Evolutionary conservation across 2,113 vertebrate genomes (phyloP).

Genomic region (Sterna hirundo): DNA sequence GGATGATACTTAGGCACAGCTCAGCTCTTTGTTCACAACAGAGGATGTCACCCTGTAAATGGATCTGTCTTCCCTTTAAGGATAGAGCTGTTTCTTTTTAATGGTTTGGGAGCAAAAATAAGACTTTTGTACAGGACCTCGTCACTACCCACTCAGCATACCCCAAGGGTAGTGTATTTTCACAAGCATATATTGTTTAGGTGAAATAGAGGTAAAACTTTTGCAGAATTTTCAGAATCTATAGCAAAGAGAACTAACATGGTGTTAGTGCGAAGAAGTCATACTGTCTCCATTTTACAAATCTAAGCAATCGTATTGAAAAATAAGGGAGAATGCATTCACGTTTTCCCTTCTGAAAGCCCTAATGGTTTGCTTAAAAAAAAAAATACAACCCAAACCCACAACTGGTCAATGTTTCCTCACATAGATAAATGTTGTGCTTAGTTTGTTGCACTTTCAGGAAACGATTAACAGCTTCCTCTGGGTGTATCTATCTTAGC

Average conservation of each 20-base stretch:
- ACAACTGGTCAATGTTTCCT: neutral
- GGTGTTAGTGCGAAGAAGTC: too few species aligned
- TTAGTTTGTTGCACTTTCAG: neutral
- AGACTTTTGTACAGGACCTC: rapidly evolving
- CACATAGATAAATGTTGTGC: neutral
- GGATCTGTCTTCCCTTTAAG: neutral
- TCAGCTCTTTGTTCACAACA: neutral
- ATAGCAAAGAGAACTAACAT: neutral
- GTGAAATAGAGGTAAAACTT: neutral
- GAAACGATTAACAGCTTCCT: neutral
- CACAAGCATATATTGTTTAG: neutral
- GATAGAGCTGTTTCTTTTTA: neutral
- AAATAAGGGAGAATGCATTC: neutral
- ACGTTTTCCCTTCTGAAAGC: neutral
- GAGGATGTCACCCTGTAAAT: neutral
- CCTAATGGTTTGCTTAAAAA: neutral
- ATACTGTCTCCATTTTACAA: neutral
- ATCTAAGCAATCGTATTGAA: neutral
- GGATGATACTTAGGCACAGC: neutral
- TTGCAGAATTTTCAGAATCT: neutral
- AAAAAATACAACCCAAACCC: too few species aligned
- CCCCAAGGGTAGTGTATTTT: neutral
- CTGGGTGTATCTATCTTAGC: neutral
- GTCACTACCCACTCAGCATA: neutral
- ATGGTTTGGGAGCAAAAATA: neutral